Evolutionary conservation across 2,888 invertebrate genomes (phyloP).

Genomic region (Xylocampa areola): DNA sequence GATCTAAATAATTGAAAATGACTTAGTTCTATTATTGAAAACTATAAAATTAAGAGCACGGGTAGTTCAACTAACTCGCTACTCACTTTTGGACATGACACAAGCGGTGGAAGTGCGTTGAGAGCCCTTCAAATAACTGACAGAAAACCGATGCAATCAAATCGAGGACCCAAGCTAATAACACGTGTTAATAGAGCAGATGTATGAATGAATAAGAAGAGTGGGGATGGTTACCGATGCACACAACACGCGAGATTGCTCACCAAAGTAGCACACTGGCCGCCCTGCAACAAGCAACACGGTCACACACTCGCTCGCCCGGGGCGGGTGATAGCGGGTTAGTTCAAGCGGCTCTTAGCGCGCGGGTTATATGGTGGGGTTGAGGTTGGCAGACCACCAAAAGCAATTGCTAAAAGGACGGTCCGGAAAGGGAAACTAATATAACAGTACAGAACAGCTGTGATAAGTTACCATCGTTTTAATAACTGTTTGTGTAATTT

Average conservation of each 20-base stretch:
- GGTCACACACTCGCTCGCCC: conserved; percentile 75
- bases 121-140: background rate
- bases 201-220: conserved; percentile 91
- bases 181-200: conserved; percentile 84
- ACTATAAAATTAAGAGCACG: background rate
- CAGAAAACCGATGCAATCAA: conserved; percentile 51
- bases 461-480: too few relatives aligned
- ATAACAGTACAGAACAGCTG: too few relatives aligned
- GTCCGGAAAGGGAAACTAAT: too few relatives aligned
- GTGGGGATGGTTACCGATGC: conserved; percentile 97
- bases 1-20: conserved; percentile 12
- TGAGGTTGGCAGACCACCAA: too few relatives aligned
- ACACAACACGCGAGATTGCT: conserved; percentile 98
- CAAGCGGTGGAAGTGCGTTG: background rate
- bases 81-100: too few relatives aligned
- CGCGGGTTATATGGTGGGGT: too few relatives aligned
- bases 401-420: background rate
- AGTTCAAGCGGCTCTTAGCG: conserved; percentile 44
- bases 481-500: too few relatives aligned
- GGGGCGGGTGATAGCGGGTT: conserved; percentile 40
- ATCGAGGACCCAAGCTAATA: conserved; percentile 77
- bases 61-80: background rate
- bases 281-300: conserved; percentile 93
- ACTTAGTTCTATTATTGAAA: background rate
- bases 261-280: conserved; percentile 98